Evolutionary conservation across 2,888 invertebrate genomes (phyloP), one percentile per base, ranked within the genome.

Genomic region (Ferrisia virgata): DNA sequence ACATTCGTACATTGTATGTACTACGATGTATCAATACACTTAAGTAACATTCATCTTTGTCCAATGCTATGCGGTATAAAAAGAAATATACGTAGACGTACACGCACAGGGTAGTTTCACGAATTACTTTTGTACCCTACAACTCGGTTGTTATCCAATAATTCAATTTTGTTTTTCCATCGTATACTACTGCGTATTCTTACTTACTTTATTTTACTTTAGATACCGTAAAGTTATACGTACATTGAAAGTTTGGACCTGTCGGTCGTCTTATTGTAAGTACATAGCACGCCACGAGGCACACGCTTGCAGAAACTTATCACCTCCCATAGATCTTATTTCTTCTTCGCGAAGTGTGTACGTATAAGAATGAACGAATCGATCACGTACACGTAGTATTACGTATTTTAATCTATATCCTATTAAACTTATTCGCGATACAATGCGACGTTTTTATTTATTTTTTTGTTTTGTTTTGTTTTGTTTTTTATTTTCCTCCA

Each of bases 11-110:
- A n/a, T n/a, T n/a, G n/a, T n/a, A n/a, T n/a, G n/a, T n/a, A n/a
- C n/a, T n/a, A n/a, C n/a, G n/a, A n/a, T n/a, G 39, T 64, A 64
- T 64, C 64, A 64, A 64, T 64, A 64, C 64, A 64, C 64, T 64
- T 64, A 25, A 15, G 64, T 64, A 28, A 64, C 64, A 64, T 64
- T 64, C 64, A 15, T 64, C 64, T 64, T 64, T 64, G 64, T 64
- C 64, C 28, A 64, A 64, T 64, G 15, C 64, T 25, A 31, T 31
- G 28, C n/a, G n/a, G n/a, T n/a, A n/a, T n/a, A 28, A 64, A 28
- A 28, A 64, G 5, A 28, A 64, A 11, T n/a, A n/a, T n/a, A n/a
- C n/a, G n/a, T n/a, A n/a, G n/a, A n/a, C n/a, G n/a, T n/a, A 28
- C 64, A 28, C 15, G 28, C 28, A 28, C 28, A 13, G 15, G 64